These are phyloP conservation scores for Melanaphis sacchari DNA, from an alignment of 1,140 invertebrate species.

Conservation along the genomic window DNA sequence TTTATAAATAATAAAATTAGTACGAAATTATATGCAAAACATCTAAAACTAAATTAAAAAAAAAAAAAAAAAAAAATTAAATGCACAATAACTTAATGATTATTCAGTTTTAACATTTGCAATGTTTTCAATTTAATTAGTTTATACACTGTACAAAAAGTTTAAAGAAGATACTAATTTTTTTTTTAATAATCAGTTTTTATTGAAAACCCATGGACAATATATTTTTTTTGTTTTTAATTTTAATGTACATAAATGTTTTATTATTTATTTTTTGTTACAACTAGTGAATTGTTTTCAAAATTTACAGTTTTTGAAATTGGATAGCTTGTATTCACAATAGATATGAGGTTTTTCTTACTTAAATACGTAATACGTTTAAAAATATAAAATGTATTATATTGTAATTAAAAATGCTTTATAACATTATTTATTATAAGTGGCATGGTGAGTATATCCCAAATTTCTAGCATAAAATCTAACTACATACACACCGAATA, in stretches of 20 bases:
- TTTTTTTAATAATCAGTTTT: not conserved
- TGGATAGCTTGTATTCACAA: too few relatives aligned
- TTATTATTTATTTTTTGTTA: not conserved
- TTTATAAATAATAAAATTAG: not conserved
- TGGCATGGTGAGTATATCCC: not conserved
- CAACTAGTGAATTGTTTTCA: not conserved
- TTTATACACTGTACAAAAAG: not conserved
- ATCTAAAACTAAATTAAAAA: not conserved
- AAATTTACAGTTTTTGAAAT: not conserved
- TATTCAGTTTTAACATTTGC: not conserved
- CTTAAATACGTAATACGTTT: not conserved
- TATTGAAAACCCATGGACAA: not conserved
- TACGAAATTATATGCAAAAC: not conserved
- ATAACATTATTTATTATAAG: not conserved
- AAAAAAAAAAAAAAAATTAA: not conserved
- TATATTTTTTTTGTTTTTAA: not conserved
- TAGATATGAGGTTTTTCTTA: not conserved
- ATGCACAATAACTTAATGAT: not conserved
- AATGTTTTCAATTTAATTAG: not conserved
- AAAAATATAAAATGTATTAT: not conserved
- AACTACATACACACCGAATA: not conserved
- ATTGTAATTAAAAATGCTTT: not conserved
- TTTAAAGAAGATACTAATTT: not conserved
- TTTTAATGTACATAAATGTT: not conserved
- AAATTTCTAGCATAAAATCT: not conserved